Evolutionary conservation across 2,797 vertebrate species (phyloP).

Genomic region (Sarcophilus harrisii): DNA sequence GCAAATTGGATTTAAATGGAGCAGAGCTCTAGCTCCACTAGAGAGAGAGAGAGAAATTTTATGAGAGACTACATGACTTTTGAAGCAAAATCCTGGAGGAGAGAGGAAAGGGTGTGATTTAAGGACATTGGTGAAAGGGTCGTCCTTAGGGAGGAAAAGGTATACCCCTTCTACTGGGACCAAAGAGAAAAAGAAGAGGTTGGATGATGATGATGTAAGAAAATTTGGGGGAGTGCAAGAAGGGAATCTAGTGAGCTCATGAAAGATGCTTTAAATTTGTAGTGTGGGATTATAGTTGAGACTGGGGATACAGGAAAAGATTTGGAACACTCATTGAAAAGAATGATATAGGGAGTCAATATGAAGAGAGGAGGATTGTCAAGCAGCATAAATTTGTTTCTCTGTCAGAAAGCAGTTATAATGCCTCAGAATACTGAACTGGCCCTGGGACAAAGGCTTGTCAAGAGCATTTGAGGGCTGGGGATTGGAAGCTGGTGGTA

Average conservation of each 20-base stretch:
- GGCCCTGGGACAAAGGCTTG: neutral
- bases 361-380: neutral
- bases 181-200: neutral
- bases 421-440: neutral
- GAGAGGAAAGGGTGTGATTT: neutral
- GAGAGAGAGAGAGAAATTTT: neutral
- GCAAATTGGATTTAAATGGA: neutral
- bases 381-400: neutral
- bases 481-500: neutral
- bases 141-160: neutral
- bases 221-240: neutral
- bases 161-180: neutral
- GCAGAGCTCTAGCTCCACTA: neutral
- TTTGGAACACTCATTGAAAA: neutral
- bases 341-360: neutral
- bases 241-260: neutral
- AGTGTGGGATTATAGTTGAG: neutral
- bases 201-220: neutral
- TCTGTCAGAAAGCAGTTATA: neutral
- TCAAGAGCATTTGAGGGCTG: neutral
- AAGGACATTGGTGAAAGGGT: neutral
- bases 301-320: neutral
- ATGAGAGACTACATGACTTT: neutral
- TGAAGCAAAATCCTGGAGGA: neutral
- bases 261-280: neutral